Evolutionary conservation across 2,113 vertebrate genomes (phyloP).

Genomic region (Scortum barcoo): DNA sequence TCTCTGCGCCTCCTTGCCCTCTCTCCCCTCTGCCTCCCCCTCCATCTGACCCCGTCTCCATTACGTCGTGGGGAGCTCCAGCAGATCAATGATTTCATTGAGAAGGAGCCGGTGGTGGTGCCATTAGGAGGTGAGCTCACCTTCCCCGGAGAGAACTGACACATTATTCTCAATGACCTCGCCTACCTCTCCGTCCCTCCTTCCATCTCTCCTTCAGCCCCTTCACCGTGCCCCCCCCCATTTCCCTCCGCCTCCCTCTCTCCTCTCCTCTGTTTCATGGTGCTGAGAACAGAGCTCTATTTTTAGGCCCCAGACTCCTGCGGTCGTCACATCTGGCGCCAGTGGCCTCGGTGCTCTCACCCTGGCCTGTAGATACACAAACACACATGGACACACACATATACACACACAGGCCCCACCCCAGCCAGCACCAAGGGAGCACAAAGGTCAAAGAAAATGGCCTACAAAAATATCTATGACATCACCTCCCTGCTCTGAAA

Average conservation of each 20-base stretch:
- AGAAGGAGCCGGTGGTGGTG: slow-evolving; percentile 79
- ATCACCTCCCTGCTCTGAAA: slow-evolving; percentile 68
- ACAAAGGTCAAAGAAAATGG: slow-evolving; percentile 78
- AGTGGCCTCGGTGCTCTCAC: slow-evolving; percentile 80
- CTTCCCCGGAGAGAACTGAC: slow-evolving; percentile 73
- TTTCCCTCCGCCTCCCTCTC: slow-evolving; percentile 44
- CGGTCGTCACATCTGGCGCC: slow-evolving; percentile 88
- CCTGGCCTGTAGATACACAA: slow-evolving; percentile 75
- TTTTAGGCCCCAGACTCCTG: slow-evolving; percentile 85
- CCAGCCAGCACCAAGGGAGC: slow-evolving; percentile 61
- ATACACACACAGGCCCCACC: slow-evolving; percentile 54
- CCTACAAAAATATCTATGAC: slow-evolving; percentile 72
- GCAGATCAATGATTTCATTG: slow-evolving; percentile 86
- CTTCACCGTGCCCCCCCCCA: slow-evolving; percentile 53
- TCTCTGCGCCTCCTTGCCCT: slow-evolving; percentile 42
- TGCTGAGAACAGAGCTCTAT: slow-evolving; percentile 86
- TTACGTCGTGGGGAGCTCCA: slow-evolving; percentile 59
- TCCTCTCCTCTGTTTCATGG: slow-evolving; percentile 73
- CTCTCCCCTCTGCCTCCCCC: slow-evolving; percentile 2
- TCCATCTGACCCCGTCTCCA: slow-evolving; percentile 66
- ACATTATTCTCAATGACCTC: slow-evolving; percentile 78
- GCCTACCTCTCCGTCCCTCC: slow-evolving; percentile 59
- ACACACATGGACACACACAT: slow-evolving; percentile 31
- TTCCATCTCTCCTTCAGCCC: slow-evolving; percentile 36
- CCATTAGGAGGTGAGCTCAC: slow-evolving; percentile 86